Base-by-base conservation (phyloP, 2,797 vertebrate species). In the Rhynchotus rufescens region DNA sequence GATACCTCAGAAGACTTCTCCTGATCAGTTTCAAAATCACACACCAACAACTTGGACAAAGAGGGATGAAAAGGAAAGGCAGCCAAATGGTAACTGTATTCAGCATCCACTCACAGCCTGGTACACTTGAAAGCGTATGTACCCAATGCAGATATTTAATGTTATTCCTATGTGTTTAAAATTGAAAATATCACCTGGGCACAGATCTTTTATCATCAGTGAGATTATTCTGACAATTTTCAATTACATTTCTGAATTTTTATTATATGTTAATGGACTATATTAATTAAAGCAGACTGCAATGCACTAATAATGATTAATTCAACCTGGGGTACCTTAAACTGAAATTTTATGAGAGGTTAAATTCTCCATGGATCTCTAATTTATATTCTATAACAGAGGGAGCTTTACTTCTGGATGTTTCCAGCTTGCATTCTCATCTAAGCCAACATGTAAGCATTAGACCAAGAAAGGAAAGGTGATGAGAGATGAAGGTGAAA, bases 261-360 rank as follows among this genome's bases (percentile, higher is more conserved):
- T 87, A 94, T 90, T 91, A 15, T 86, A 91, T 88, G 88, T 45
- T 86, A 92, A 94, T 88, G 23, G 62, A 49, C n/a, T 88, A 45
- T 82, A 93, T 86, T 93, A 96, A 96, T 96, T 96, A 95, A 94
- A 96, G 65, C 81, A 92, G 89, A 88, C 34, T 80, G 56, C 51
- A 92, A 69, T 82, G 45, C n/a, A 78, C 66, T 93, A 95, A 94
- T 93, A 95, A 69, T 1, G 0, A 96, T 92, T 94, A 91, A 94
- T 90, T 96, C 76, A 92, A 80, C n/a, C 34, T 30, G 77, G 51
- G 60, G 45, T 86, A 28, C 38, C 69, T 91, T 91, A 78, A 94
- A 90, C 72, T 86, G 83, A 91, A 59, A 75, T 86, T 96, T 94
- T 93, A 80, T 84, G 83, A 90, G 66, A 80, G 51, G 16, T 62